Conservation (phyloP, 2,113 vertebrate species). For the Mastomys coucha region DNA sequence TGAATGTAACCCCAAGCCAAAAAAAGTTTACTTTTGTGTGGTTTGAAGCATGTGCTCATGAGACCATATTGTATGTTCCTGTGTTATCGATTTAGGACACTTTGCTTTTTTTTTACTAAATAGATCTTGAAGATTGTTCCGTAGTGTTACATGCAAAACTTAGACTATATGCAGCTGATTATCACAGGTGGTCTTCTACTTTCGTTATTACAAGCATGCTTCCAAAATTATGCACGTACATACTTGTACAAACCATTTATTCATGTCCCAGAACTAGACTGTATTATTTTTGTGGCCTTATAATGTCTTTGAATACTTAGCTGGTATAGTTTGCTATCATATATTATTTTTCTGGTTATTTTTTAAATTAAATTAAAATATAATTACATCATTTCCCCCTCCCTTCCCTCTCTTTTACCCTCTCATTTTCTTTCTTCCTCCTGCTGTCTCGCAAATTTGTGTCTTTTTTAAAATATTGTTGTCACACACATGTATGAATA, state of each 20-base stretch:
- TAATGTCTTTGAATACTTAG: neutral
- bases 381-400: neutral
- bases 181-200: neutral
- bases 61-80: neutral
- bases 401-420: neutral
- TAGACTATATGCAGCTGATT: neutral
- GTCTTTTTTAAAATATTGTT: neutral
- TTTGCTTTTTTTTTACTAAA: slow-evolving; percentile 8
- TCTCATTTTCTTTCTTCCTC: neutral
- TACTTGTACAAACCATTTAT: neutral
- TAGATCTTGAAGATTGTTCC: neutral
- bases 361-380: neutral
- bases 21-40: neutral
- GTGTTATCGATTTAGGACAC: neutral
- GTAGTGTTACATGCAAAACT: neutral
- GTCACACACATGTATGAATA: neutral
- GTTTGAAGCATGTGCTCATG: neutral
- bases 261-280: neutral
- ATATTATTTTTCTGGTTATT: neutral
- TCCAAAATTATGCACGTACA: neutral
- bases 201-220: neutral
- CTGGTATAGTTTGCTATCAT: neutral
- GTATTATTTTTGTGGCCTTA: neutral
- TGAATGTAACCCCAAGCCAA: neutral
- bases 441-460: neutral